Base-by-base conservation (phyloP, 2,797 vertebrate genomes). In the Ptychobarbus kaznakovi region DNA sequence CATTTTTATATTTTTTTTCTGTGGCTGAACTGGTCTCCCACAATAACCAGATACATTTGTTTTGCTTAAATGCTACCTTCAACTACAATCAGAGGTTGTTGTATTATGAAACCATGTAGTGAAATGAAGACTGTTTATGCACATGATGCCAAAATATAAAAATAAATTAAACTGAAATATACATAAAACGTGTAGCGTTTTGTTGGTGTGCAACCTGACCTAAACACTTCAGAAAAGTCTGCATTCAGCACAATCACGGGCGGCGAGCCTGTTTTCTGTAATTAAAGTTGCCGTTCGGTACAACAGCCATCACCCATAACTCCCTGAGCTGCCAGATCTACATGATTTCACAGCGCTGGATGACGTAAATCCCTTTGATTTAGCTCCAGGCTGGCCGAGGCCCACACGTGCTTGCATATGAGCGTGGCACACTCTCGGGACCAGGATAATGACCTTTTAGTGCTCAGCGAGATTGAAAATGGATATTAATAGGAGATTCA, bases 401-500 rank as follows among this genome's bases (percentile, higher is more conserved):
- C 11, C 76, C 40, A 82, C 83, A 85, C 80, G 80, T 83, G 84
- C 69, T 35, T n/a, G 78, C 10, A 9, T 76, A 10, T 66, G 80
- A 63, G 80, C 2, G 46, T 38, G 53, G n/a, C 56, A 42, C 63
- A 63, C 85, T 75, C 82, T 44, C 18, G 73, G 85, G 82, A 84
- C 25, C 3, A 8, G 82, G 79, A 81, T 87, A 82, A 86, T 86
- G 82, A 86, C 51, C 66, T 79, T 76, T 73, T 70, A 79, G 68
- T 68, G 32, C 58, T 82, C 68, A 9, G 38, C 22, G 18, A 86
- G 79, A 88, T 88, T 88, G 82, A 56, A 86, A 86, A 84, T 72
- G 82, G 85, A 81, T 88, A 88, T 86, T 88, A 88, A 86, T 88
- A 86, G 87, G 53, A 66, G 53, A 53, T 74, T 82, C 56, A 18